These are phyloP conservation scores for Calypte anna DNA, from an alignment of 2,113 vertebrate genomes.

Conservation along the genomic window DNA sequence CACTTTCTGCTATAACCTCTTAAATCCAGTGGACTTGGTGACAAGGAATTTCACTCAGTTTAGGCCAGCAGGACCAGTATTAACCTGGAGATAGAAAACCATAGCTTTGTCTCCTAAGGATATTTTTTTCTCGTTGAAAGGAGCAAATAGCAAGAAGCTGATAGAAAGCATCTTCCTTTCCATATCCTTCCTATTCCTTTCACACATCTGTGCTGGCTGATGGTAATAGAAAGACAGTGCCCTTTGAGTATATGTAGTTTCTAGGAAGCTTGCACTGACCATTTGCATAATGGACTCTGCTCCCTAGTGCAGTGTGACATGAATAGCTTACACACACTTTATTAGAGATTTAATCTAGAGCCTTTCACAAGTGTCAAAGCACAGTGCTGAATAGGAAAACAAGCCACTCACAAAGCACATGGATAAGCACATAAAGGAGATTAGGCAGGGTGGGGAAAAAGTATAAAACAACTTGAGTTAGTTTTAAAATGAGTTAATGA, in stretches of 20 bases:
- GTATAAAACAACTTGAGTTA: background rate
- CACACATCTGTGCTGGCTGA: background rate
- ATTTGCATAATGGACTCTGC: constrained; percentile 36
- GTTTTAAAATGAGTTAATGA: constrained; percentile 35
- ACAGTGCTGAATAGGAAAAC: background rate
- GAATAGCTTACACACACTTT: constrained; percentile 35
- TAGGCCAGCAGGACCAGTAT: background rate
- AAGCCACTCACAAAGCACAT: background rate
- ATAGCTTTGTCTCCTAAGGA: background rate
- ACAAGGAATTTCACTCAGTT: background rate
- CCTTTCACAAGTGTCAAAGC: constrained; percentile 35
- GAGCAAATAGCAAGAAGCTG: background rate
- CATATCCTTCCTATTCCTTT: background rate
- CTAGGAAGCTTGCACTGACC: background rate
- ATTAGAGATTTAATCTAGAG: constrained; percentile 1
- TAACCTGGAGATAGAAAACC: background rate
- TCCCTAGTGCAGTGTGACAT: constrained; percentile 39
- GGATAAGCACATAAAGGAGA: constrained; percentile 20
- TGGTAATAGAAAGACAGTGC: background rate
- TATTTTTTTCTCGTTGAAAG: background rate
- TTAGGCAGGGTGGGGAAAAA: background rate
- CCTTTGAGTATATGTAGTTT: background rate
- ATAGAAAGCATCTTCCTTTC: background rate
- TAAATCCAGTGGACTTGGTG: background rate
- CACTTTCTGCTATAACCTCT: background rate